A percentile compares a stretch with the other conserved stretches of the same genome.
phyloP scores from a whole-genome alignment of 2,888 invertebrate species.

The Galeruca laticollis region DNA sequence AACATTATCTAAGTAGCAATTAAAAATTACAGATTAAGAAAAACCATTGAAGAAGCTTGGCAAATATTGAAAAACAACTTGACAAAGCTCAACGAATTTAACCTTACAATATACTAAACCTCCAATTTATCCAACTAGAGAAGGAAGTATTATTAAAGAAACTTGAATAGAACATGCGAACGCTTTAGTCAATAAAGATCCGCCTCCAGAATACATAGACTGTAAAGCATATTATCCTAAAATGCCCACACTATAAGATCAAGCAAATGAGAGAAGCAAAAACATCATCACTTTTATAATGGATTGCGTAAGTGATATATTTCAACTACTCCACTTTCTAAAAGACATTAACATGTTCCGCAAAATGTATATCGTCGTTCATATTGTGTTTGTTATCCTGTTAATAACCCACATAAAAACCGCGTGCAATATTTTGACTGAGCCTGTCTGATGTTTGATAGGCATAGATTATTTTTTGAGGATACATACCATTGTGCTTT shows the following conservation, averaged over 20 bases:
- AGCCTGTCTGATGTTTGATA: too few relatives aligned
- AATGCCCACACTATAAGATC: neutral
- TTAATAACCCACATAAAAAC: neutral
- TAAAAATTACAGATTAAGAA: too few relatives aligned
- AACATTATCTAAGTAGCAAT: too few relatives aligned
- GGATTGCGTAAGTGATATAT: conserved; percentile 1
- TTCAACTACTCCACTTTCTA: conserved; percentile 4
- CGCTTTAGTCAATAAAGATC: neutral
- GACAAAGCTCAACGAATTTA: neutral
- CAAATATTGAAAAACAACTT: neutral
- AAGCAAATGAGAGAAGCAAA: neutral
- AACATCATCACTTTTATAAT: conserved; percentile 2
- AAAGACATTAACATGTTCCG: neutral
- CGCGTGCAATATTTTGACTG: too few relatives aligned
- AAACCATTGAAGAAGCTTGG: too few relatives aligned
- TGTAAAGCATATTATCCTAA: neutral
- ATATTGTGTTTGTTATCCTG: neutral
- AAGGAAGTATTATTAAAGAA: neutral
- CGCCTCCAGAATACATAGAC: conserved; percentile 2
- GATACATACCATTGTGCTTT: too few relatives aligned
- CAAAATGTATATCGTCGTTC: too few relatives aligned
- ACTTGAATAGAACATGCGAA: neutral
- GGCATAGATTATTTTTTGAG: too few relatives aligned
- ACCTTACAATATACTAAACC: neutral
- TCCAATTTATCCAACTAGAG: neutral